phyloP scores from a whole-genome alignment of 2,888 invertebrate species.

The Cosmia trapezina region DNA sequence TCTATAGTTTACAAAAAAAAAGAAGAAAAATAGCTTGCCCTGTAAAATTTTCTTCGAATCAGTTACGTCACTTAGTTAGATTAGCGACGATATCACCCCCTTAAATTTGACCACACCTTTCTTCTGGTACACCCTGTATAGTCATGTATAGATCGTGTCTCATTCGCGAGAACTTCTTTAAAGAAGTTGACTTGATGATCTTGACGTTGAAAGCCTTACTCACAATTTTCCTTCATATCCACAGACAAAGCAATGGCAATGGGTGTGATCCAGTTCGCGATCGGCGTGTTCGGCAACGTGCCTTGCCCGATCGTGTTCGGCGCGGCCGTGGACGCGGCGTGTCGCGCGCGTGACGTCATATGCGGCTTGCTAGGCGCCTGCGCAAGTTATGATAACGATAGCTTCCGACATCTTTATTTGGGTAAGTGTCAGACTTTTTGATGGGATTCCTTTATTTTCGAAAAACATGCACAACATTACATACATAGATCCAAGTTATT shows the following conservation, averaged over 20 bases:
- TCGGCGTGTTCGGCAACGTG: conserved; percentile 97
- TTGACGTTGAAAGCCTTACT: background rate
- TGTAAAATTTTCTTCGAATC: too few species aligned
- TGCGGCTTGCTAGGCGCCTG: conserved; percentile 96
- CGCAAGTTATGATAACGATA: conserved; percentile 96
- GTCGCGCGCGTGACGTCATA: conserved; percentile 95
- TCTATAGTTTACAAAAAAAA: too few species aligned
- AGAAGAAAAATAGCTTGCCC: too few species aligned
- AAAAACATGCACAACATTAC: too few species aligned
- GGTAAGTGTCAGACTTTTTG: conserved; percentile 87
- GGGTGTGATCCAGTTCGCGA: conserved; percentile 97
- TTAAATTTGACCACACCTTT: too few species aligned
- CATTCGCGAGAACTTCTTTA: background rate
- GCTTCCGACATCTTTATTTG: conserved; percentile 95
- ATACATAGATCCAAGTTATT: too few species aligned
- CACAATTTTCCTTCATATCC: background rate
- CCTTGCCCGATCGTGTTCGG: conserved; percentile 99
- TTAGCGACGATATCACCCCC: too few species aligned
- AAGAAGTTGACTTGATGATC: background rate
- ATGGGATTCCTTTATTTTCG: too few species aligned
- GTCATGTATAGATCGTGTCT: background rate
- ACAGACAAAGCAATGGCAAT: conserved; percentile 98
- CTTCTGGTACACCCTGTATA: too few species aligned
- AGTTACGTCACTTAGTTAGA: too few species aligned
- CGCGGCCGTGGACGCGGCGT: conserved; percentile 97